A percentile compares a stretch with the other conserved stretches of the same genome.
Evolutionary conservation across 1,140 invertebrate genomes (phyloP).

Genomic region (Drosophila bifasciata): DNA sequence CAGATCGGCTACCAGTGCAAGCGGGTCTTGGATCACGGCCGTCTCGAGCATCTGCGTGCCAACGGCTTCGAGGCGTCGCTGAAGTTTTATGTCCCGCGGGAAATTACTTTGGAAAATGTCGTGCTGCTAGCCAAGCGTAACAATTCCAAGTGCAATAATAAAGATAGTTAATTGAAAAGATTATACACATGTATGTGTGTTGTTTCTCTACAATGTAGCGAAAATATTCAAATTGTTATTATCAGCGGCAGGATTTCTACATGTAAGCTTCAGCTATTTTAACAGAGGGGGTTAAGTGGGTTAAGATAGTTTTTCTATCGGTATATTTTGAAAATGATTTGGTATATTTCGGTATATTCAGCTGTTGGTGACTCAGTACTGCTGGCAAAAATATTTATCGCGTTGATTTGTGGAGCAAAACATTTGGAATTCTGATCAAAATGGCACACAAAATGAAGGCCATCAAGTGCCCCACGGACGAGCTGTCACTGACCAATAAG

Average conservation of each 20-base stretch:
- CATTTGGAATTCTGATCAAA: conserved; percentile 56
- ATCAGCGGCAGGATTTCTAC: no score
- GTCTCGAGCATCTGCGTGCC: conserved; percentile 87
- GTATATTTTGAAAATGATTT: not conserved
- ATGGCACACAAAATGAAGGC: conserved; percentile 90
- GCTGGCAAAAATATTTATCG: conserved; percentile 18
- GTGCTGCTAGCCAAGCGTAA: conserved; percentile 86
- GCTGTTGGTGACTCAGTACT: no score
- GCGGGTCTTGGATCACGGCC: conserved; percentile 90
- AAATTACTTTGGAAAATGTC: conserved; percentile 91
- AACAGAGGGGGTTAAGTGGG: no score
- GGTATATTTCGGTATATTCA: no score
- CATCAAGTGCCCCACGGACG: conserved; percentile 96
- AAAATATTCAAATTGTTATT: no score
- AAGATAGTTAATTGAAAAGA: conserved; percentile 19
- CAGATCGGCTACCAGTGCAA: conserved; percentile 90
- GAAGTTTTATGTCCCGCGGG: conserved; percentile 87
- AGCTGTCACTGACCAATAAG: conserved; percentile 96
- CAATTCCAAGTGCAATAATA: conserved; percentile 23
- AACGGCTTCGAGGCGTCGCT: conserved; percentile 87
- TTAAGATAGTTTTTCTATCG: no score
- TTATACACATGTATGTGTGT: no score
- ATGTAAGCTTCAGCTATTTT: no score
- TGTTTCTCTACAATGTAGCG: no score
- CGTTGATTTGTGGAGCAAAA: conserved; percentile 15